Base-by-base conservation (phyloP, 2,797 vertebrate genomes). In the Dromococcyx pavoninus region DNA sequence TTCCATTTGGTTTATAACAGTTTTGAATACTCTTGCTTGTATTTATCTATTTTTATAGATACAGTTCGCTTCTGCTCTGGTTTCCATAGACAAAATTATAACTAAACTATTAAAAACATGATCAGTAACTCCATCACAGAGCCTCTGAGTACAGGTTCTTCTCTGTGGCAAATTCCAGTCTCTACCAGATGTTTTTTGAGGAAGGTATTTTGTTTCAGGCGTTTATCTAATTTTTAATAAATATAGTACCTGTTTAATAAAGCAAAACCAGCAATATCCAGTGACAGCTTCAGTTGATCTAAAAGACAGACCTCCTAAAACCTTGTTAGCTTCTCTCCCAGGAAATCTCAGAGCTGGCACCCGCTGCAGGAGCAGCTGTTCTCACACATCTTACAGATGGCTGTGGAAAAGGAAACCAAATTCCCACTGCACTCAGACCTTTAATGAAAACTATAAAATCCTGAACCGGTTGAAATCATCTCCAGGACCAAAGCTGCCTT, bases 261-360 rank as follows among this genome's bases (percentile, higher is more conserved):
- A 91, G 44, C 43, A 58, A 56, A 79, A 1, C 17, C 72, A 37
- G 88, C 22, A 66, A 15, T 39, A 71, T 35, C 41, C 73, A 56
- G 2, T 22, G 79, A 32, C 73, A 86, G 39, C 17, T 14, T 39
- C 13, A 37, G 73, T 23, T 44, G 65, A 54, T 35, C 32, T 58
- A 66, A 43, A 75, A 89, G 86, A 30, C 76, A 88, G n/a, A n/a
- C 13, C 75, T 89, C 72, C 43, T 9, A 2, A 78, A 89, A 80
- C 58, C 86, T 88, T 19, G 30, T 94, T 85, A 91, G 74, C 74
- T 86, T 32, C 74, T 92, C 92, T 92, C 86, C 30, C 70, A 89
- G 94, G 96, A 81, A 88, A 89, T 83, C 24, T 60, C 24, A 69
- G 91, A 94, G 88, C 15, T 83, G 91, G 82, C 85, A 93, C 75